Evolutionary conservation across 2,797 vertebrate species (phyloP).

Genomic region (Leptodactylus fallax): DNA sequence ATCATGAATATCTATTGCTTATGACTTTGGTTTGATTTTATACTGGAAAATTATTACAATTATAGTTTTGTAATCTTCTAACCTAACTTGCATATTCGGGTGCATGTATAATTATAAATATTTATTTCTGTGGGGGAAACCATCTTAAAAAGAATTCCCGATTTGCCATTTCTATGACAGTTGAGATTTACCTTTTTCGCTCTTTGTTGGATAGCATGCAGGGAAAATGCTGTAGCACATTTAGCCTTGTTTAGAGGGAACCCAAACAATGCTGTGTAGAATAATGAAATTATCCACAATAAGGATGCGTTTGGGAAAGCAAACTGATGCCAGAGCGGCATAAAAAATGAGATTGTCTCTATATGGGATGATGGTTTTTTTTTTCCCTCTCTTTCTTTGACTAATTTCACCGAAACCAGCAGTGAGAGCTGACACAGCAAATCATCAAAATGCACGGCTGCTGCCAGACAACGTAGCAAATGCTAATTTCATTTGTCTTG

Average conservation of each 20-base stretch:
- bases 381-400: slow-evolving; percentile 65
- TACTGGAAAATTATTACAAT: not conserved
- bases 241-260: slow-evolving; percentile 22
- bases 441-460: slow-evolving; percentile 65
- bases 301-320: slow-evolving; percentile 32
- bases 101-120: not conserved
- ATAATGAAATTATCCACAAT: slow-evolving; percentile 31
- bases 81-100: not conserved
- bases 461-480: slow-evolving; percentile 69
- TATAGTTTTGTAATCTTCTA: not conserved
- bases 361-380: slow-evolving; percentile 26
- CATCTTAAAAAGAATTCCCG: not conserved
- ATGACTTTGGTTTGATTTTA: not conserved
- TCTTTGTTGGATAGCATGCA: not conserved
- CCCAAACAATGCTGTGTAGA: slow-evolving; percentile 15
- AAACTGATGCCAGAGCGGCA: slow-evolving; percentile 13
- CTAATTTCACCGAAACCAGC: slow-evolving; percentile 63
- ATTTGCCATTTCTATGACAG: not conserved
- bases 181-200: not conserved
- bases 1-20: not conserved
- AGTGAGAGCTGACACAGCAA: slow-evolving; percentile 72
- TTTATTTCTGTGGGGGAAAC: too few relatives aligned
- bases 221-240: not conserved
- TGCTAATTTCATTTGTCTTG: slow-evolving; percentile 69
- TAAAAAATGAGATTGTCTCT: slow-evolving; percentile 22